phyloP scores from a whole-genome alignment of 2,797 vertebrate genomes.

The Gymnoscopelus braueri region DNA sequence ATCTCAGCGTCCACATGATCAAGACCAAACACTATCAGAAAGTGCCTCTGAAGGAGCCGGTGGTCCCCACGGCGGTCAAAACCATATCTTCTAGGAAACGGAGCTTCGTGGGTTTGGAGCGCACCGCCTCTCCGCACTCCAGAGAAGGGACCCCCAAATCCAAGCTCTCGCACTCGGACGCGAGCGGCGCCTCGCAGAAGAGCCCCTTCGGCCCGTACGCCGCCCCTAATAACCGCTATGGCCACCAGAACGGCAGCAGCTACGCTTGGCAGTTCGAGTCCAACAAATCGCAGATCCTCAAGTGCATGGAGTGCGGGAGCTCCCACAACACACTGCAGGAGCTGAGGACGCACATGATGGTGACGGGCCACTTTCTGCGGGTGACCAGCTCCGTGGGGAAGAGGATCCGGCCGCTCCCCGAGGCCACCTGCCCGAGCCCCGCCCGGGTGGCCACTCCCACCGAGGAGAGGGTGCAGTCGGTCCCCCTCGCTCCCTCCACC shows the following conservation, averaged over 20 bases:
- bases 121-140: conserved; percentile 87
- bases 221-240: conserved; percentile 87
- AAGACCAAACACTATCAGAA: conserved; percentile 99
- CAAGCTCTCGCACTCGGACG: conserved; percentile 72
- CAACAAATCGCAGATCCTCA: conserved; percentile 95
- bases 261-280: conserved; percentile 96
- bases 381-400: conserved; percentile 92
- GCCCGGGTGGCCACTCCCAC: conserved; percentile 68
- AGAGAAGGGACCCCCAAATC: conserved; percentile 85
- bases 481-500: conserved; percentile 89
- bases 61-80: conserved; percentile 93
- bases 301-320: conserved; percentile 97
- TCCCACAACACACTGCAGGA: conserved; percentile 95
- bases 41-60: conserved; percentile 99
- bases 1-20: conserved; percentile 99
- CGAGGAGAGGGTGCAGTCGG: conserved; percentile 92
- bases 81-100: conserved; percentile 92
- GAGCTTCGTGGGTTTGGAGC: conserved; percentile 87
- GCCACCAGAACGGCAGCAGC: conserved; percentile 91
- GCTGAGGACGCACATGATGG: conserved; percentile 97
- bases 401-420: conserved; percentile 90
- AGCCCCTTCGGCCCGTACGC: conserved; percentile 86
- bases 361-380: conserved; percentile 96
- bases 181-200: conserved; percentile 85
- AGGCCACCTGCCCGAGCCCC: conserved; percentile 80